Evolutionary conservation across 2,888 invertebrate genomes (phyloP).

Genomic region (Temnothorax unifasciatus): DNA sequence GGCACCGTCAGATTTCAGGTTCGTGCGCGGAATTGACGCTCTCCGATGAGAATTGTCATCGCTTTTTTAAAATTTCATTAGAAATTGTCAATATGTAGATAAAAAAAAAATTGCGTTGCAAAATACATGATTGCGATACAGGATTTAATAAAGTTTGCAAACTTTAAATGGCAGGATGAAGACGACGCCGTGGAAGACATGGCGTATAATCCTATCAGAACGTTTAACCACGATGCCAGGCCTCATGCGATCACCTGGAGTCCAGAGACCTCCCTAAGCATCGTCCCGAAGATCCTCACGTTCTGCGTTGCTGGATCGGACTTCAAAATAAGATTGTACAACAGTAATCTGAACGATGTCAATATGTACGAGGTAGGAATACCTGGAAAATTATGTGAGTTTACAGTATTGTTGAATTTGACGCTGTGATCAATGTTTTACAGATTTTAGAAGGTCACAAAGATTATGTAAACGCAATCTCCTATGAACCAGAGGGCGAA

Average conservation of each 20-base stretch:
- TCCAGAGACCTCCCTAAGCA: constrained; percentile 88
- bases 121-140: not conserved
- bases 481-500: constrained; percentile 91
- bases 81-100: not conserved
- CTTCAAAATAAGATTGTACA: constrained; percentile 88
- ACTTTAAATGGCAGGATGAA: constrained; percentile 85
- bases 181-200: constrained; percentile 87
- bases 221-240: constrained; percentile 88
- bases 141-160: not conserved
- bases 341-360: constrained; percentile 87
- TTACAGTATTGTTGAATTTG: not conserved
- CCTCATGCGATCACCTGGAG: constrained; percentile 89
- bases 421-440: constrained; percentile 35
- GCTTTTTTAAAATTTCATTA: not conserved
- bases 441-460: constrained; percentile 89
- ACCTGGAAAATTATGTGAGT: not conserved
- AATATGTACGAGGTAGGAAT: constrained; percentile 86
- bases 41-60: not conserved
- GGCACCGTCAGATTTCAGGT: constrained; percentile 88
- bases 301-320: constrained; percentile 88
- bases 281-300: constrained; percentile 88
- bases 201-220: constrained; percentile 87
- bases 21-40: not conserved
- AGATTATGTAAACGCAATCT: constrained; percentile 90
- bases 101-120: not conserved